Conservation (phyloP, 2,113 vertebrate genomes). For the Gracilinanus agilis region DNA sequence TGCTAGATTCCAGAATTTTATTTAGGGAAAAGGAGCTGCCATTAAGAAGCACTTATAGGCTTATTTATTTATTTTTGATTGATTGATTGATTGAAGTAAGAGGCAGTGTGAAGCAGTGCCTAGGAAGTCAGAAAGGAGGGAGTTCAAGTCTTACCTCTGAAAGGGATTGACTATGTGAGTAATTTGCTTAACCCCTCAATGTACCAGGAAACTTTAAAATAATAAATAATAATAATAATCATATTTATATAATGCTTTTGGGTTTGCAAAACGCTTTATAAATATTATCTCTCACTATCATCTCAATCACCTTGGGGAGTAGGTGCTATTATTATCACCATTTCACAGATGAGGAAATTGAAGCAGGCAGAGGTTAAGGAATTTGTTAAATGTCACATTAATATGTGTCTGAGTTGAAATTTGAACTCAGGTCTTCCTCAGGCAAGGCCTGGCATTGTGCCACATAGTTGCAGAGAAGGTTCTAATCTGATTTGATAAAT, state of each 20-base stretch:
- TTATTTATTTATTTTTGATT: not conserved
- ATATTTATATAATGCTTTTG: not conserved
- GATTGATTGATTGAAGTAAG: not conserved
- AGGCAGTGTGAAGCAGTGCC: not conserved
- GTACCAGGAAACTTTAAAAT: not conserved
- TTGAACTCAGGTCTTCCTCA: not conserved
- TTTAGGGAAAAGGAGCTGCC: slow-evolving; percentile 8
- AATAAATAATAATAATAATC: not conserved
- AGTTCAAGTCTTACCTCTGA: not conserved
- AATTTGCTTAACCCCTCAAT: not conserved
- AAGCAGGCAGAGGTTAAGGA: not conserved
- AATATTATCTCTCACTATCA: not conserved
- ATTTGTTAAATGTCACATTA: not conserved
- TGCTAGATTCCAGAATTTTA: slow-evolving; percentile 38
- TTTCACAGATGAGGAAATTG: not conserved
- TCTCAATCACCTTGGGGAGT: not conserved
- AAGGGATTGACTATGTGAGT: not conserved
- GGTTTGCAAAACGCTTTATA: not conserved
- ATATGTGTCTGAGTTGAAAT: not conserved
- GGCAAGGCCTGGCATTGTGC: not conserved
- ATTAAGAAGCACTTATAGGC: slow-evolving; percentile 1
- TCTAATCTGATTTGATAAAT: not conserved
- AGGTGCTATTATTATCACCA: not conserved
- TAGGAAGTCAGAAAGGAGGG: not conserved
- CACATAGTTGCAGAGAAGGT: not conserved